Evolutionary conservation across 2,888 invertebrate genomes (phyloP).

Genomic region (Diplazon laetatorius): DNA sequence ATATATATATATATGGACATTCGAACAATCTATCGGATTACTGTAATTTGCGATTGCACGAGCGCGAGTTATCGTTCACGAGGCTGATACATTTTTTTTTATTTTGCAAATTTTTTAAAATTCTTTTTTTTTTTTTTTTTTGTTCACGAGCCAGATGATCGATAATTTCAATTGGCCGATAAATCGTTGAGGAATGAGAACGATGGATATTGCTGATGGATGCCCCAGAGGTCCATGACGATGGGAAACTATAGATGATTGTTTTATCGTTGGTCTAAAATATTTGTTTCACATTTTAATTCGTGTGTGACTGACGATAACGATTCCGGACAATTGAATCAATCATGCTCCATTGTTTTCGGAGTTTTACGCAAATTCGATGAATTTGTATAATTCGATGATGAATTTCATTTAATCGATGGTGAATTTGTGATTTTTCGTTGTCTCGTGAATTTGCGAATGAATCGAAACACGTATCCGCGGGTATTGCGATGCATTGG

Average conservation of each 20-base stretch:
- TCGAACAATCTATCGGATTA: conserved; percentile 51
- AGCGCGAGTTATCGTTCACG: conserved; percentile 37
- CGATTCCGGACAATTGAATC: no score
- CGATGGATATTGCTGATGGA: not conserved
- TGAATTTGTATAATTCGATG: not conserved
- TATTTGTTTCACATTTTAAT: no score
- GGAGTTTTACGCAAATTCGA: not conserved
- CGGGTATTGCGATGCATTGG: no score
- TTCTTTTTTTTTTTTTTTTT: no score
- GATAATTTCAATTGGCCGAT: not conserved
- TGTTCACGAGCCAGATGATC: not conserved
- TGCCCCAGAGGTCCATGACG: no score
- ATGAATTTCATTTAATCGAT: no score
- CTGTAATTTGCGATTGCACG: conserved; percentile 45
- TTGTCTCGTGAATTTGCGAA: conserved; percentile 31
- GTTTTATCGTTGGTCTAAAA: no score
- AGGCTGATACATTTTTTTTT: conserved; percentile 1
- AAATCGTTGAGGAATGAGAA: not conserved
- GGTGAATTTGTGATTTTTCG: conserved; percentile 2
- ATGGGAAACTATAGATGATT: no score
- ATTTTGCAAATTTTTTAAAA: no score
- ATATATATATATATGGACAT: no score
- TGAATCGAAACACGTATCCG: no score
- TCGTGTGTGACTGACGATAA: not conserved
- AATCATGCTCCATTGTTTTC: not conserved